Evolutionary conservation across 1,140 invertebrate genomes (phyloP).

Genomic region (Oscheius sp.): DNA sequence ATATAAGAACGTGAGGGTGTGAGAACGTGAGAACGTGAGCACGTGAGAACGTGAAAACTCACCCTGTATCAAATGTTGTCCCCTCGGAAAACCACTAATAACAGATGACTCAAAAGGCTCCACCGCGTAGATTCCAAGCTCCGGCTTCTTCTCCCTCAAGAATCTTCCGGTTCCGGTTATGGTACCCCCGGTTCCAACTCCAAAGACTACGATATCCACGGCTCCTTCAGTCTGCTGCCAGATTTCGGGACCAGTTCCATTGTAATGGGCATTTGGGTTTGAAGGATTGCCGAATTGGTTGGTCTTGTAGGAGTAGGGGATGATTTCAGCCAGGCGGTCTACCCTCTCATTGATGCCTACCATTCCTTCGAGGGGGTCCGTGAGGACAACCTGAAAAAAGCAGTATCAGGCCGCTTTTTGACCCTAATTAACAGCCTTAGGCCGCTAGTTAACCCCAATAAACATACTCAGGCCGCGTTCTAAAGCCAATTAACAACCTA

Average conservation of each 20-base stretch:
- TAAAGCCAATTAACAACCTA: too few relatives aligned
- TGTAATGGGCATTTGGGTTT: constrained; percentile 36
- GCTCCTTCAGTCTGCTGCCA: constrained; percentile 41
- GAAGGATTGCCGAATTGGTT: constrained; percentile 32
- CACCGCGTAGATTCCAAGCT: constrained; percentile 19
- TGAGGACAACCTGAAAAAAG: constrained; percentile 34
- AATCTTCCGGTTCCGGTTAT: constrained; percentile 36
- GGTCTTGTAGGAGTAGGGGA: constrained; percentile 29
- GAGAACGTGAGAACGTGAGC: too few relatives aligned
- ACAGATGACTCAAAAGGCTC: constrained; percentile 41
- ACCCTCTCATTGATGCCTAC: constrained; percentile 32
- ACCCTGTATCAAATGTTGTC: constrained; percentile 40
- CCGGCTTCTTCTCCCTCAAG: constrained; percentile 40
- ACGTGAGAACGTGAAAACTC: too few relatives aligned
- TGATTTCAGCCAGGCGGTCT: constrained; percentile 14
- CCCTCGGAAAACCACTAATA: constrained; percentile 21
- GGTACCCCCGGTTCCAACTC: constrained; percentile 42
- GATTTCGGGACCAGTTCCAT: constrained; percentile 42
- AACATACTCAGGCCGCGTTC: too few relatives aligned
- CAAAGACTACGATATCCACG: constrained; percentile 38
- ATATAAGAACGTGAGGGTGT: too few relatives aligned
- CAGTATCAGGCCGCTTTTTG: too few relatives aligned
- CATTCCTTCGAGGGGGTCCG: constrained; percentile 33
- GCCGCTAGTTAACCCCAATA: too few relatives aligned
- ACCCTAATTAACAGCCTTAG: too few relatives aligned